Evolutionary conservation across 92 coral and sea anemone genomes (phyloP).

Genomic region (Actinernus sp.): DNA sequence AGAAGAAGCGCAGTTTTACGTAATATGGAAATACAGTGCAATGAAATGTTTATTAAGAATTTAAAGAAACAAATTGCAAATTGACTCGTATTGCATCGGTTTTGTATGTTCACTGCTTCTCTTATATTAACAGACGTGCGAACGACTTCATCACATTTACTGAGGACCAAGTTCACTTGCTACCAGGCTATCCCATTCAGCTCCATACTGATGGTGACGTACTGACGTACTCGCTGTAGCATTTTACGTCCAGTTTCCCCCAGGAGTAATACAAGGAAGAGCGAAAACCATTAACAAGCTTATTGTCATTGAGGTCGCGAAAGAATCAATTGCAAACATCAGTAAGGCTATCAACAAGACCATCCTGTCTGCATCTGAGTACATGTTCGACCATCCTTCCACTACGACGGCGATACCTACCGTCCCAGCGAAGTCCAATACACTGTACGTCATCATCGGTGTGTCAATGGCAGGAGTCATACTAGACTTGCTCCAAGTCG

Average conservation of each 20-base stretch:
- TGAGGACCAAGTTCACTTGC: too few relatives aligned
- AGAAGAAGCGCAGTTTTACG: too few relatives aligned
- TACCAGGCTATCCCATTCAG: constrained; percentile 49
- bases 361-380: constrained; percentile 4
- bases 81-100: too few relatives aligned
- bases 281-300: constrained; percentile 8
- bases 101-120: too few relatives aligned
- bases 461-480: constrained; percentile 2
- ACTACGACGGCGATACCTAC: too few relatives aligned
- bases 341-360: constrained; percentile 21
- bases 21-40: too few relatives aligned
- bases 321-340: constrained; percentile 19
- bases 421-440: too few relatives aligned
- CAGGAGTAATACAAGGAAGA: constrained; percentile 18
- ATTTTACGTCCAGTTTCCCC: constrained; percentile 47
- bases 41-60: too few relatives aligned
- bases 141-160: constrained; percentile 12
- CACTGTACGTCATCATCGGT: background rate
- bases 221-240: too few relatives aligned
- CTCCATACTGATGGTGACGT: too few relatives aligned
- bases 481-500: too few relatives aligned
- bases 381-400: background rate
- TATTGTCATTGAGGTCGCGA: constrained; percentile 9
- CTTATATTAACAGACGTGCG: constrained; percentile 16
- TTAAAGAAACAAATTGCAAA: too few relatives aligned